Percentiles rank a stretch among this genome's conserved stretches.
phyloP scores from a whole-genome alignment of 2,113 vertebrate species.

The Hiodon alosoides region DNA sequence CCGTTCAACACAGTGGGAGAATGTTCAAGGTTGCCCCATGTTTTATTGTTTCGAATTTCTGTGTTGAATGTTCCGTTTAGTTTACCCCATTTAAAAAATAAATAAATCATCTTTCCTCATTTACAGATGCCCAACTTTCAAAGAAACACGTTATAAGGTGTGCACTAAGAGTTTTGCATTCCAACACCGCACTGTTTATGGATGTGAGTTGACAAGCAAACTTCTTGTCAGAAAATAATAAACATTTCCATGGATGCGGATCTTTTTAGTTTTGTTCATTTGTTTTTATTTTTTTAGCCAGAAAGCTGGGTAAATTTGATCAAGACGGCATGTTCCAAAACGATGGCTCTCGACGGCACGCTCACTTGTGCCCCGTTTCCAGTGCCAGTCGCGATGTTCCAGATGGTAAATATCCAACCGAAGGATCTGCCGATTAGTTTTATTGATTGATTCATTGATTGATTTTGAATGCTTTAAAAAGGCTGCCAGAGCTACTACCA shows the following conservation, averaged over 20 bases:
- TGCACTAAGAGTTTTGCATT: conserved; percentile 45
- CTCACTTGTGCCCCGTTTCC: not conserved
- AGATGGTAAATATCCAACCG: conserved; percentile 1
- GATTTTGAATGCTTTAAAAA: not conserved
- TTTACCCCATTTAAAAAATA: not conserved
- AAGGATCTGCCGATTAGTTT: not conserved
- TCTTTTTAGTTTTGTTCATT: not conserved
- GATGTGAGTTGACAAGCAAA: conserved; percentile 47
- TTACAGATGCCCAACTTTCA: conserved; percentile 38
- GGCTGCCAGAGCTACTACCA: not conserved
- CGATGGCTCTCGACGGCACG: not conserved
- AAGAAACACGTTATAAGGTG: conserved; percentile 51
- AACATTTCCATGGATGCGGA: not conserved
- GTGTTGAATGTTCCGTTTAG: too few species aligned
- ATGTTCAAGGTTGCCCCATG: not conserved
- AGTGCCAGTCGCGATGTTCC: conserved; percentile 12
- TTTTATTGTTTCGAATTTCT: not conserved
- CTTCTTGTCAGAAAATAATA: not conserved
- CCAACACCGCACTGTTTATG: conserved; percentile 34
- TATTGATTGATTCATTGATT: not conserved
- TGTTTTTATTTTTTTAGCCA: conserved; percentile 5
- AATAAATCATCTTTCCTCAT: not conserved
- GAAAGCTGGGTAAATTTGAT: conserved; percentile 18
- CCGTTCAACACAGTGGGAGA: conserved; percentile 11
- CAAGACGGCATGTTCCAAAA: not conserved